Conservation (phyloP, 2,888 invertebrate species). For the Tortricodes alternella region DNA sequence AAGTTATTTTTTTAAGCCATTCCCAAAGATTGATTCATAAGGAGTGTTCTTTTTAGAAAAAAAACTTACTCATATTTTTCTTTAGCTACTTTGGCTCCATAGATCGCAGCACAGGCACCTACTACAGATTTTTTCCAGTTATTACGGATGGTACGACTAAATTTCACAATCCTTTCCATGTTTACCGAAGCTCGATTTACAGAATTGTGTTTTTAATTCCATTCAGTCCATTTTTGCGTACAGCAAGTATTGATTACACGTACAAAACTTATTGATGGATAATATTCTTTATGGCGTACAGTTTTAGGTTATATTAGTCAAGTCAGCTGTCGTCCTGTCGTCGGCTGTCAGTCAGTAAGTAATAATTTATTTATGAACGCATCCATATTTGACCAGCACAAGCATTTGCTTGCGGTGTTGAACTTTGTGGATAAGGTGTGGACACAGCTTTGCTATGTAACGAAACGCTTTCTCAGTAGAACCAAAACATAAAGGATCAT, state of each 20-base stretch:
- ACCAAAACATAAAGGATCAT: constrained; percentile 41
- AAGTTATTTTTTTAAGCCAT: too few species aligned
- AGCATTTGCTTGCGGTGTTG: background rate
- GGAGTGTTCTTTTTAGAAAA: too few species aligned
- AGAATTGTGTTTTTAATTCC: too few species aligned
- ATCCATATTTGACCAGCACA: constrained; percentile 4
- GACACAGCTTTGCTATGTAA: constrained; percentile 9
- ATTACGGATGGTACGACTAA: constrained; percentile 86
- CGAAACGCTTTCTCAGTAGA: constrained; percentile 15
- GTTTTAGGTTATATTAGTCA: constrained; percentile 22
- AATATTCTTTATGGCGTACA: too few species aligned
- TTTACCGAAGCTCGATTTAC: too few species aligned
- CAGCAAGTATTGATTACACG: too few species aligned
- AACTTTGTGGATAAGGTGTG: background rate
- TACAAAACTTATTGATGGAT: too few species aligned
- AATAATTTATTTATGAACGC: constrained; percentile 13
- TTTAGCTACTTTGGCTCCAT: constrained; percentile 86
- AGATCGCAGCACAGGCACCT: constrained; percentile 85
- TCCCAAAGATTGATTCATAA: too few species aligned
- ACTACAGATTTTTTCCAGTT: constrained; percentile 96
- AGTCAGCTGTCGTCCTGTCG: constrained; percentile 16
- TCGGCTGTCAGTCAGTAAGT: background rate
- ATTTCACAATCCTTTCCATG: constrained; percentile 84
- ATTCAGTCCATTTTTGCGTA: constrained; percentile 1
- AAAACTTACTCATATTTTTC: constrained; percentile 88